Percentiles rank a stretch among this genome's conserved stretches.
phyloP scores from a whole-genome alignment of 2,113 vertebrate genomes.

The Myiozetetes cayanensis region DNA sequence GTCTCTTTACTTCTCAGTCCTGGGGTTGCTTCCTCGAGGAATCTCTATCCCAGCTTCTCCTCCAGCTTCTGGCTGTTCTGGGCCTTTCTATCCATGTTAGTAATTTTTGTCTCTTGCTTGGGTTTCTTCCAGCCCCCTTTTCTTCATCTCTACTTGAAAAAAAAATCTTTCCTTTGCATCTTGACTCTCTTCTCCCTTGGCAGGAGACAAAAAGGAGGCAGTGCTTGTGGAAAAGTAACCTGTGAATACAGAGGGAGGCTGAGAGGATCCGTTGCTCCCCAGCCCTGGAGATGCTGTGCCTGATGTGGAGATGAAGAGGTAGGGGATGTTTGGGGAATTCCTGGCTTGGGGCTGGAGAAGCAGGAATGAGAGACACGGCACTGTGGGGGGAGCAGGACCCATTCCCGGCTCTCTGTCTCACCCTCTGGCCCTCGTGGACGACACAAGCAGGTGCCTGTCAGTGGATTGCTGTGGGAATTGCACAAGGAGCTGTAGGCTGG shows the following conservation, averaged over 20 bases:
- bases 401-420: neutral
- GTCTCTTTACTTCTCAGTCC: neutral
- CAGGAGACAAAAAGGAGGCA: constrained; percentile 15
- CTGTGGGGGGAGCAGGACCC: neutral
- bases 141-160: constrained; percentile 20
- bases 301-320: neutral
- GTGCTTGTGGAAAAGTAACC: neutral
- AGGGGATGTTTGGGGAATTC: neutral
- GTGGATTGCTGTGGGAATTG: constrained; percentile 32
- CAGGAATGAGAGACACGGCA: constrained; percentile 11
- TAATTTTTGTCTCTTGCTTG: neutral
- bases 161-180: constrained; percentile 11
- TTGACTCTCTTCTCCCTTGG: constrained; percentile 40
- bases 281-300: neutral
- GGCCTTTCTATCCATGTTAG: neutral
- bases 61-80: neutral
- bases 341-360: neutral
- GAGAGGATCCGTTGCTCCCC: neutral
- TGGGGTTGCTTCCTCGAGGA: neutral
- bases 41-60: neutral
- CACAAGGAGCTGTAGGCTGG: constrained; percentile 57
- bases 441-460: constrained; percentile 25
- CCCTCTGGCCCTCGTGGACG: neutral
- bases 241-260: neutral
- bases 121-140: constrained; percentile 3